Evolutionary conservation across 2,888 invertebrate species (phyloP).

Genomic region (Drosophila ezoana): DNA sequence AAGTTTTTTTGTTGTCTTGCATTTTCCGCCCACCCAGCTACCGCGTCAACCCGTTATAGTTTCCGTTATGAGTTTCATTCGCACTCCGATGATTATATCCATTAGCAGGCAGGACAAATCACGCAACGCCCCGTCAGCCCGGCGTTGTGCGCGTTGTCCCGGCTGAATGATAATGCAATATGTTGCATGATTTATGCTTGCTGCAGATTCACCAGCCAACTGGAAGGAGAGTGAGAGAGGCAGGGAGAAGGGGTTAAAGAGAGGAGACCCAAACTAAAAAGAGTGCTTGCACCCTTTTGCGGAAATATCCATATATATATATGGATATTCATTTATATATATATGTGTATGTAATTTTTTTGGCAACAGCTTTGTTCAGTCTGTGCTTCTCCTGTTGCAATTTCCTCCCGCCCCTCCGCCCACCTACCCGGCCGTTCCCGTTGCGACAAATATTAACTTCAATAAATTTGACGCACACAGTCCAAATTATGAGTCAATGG

Average conservation of each 20-base stretch:
- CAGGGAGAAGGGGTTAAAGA: neutral
- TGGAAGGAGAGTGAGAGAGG: neutral
- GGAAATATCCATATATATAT: conserved; percentile 23
- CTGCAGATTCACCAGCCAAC: conserved; percentile 40
- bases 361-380: conserved; percentile 14
- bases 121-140: conserved; percentile 36
- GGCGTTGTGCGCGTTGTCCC: conserved; percentile 27
- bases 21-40: conserved; percentile 10
- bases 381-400: conserved; percentile 27
- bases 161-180: conserved; percentile 78
- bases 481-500: conserved; percentile 58
- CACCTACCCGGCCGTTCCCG: conserved; percentile 6
- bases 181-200: conserved; percentile 79
- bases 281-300: conserved; percentile 30
- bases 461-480: conserved; percentile 75
- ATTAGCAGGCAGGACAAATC: conserved; percentile 68
- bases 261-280: neutral
- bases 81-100: conserved; percentile 40
- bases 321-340: conserved; percentile 12
- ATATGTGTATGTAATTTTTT: conserved; percentile 6
- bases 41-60: conserved; percentile 38
- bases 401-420: conserved; percentile 18
- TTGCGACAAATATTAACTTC: conserved; percentile 79
- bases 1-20: conserved; percentile 1
- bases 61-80: conserved; percentile 21